Percentiles rank a stretch among this genome's conserved stretches.
These are phyloP conservation scores for Caloenas nicobarica DNA, from an alignment of 2,113 vertebrate genomes.

Conservation along the genomic window DNA sequence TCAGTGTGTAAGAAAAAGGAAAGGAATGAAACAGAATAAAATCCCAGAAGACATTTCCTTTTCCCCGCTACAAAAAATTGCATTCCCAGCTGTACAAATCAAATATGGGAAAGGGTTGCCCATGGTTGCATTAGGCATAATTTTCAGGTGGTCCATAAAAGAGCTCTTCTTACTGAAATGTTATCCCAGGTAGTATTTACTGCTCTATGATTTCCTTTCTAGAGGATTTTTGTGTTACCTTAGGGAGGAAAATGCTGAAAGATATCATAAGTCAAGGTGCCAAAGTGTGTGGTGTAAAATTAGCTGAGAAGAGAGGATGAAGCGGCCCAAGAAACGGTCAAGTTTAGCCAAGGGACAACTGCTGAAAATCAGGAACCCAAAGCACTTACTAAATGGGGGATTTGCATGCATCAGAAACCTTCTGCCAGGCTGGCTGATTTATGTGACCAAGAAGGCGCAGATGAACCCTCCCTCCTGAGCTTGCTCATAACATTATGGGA, in stretches of 20 bases:
- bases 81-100: slow-evolving; percentile 21
- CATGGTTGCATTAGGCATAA: background rate
- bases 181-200: slow-evolving; percentile 58
- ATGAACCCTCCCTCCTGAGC: slow-evolving; percentile 51
- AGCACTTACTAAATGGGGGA: background rate
- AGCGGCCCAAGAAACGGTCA: background rate
- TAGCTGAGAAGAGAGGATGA: slow-evolving; percentile 35
- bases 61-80: background rate
- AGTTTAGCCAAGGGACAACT: slow-evolving; percentile 26
- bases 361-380: slow-evolving; percentile 15
- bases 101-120: background rate
- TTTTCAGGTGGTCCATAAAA: slow-evolving; percentile 60
- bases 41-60: background rate
- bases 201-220: slow-evolving; percentile 52
- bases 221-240: slow-evolving; percentile 57
- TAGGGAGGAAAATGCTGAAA: slow-evolving; percentile 55
- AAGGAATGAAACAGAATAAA: background rate
- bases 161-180: slow-evolving; percentile 51
- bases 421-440: slow-evolving; percentile 42
- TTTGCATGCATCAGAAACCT: background rate
- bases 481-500: slow-evolving; percentile 49
- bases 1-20: background rate
- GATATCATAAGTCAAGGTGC: slow-evolving; percentile 59
- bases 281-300: slow-evolving; percentile 4
- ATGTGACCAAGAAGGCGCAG: slow-evolving; percentile 1